Conservation (phyloP, 1,140 invertebrate species). For the Pachyrhynchus sulphureomaculatus region DNA sequence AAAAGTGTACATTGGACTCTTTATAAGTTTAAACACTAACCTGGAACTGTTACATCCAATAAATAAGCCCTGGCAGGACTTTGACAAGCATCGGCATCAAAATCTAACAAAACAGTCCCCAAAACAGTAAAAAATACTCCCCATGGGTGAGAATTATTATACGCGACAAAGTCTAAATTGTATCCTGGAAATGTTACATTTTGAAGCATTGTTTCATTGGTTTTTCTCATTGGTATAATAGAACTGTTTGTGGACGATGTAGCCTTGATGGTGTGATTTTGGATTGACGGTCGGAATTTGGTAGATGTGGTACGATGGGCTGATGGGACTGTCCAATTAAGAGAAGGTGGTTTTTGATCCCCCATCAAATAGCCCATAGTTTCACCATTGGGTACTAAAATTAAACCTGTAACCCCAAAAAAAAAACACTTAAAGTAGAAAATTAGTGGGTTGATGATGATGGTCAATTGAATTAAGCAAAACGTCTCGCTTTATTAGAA, state of each 20-base stretch:
- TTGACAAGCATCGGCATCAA: slow-evolving; percentile 95
- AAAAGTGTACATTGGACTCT: too few species aligned
- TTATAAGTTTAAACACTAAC: too few species aligned
- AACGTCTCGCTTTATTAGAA: too few species aligned
- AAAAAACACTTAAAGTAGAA: background rate
- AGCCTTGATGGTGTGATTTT: too few species aligned
- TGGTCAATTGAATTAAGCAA: too few species aligned
- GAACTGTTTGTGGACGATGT: too few species aligned
- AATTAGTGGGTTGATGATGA: too few species aligned
- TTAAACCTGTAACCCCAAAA: slow-evolving; percentile 67
- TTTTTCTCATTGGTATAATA: too few species aligned
- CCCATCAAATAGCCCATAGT: slow-evolving; percentile 77
- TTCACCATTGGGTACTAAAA: slow-evolving; percentile 91
- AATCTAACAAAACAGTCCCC: slow-evolving; percentile 91
- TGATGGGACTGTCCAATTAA: slow-evolving; percentile 48
- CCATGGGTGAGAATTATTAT: slow-evolving; percentile 69
- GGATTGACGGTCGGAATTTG: too few species aligned
- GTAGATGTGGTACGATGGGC: background rate
- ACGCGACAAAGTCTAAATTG: background rate
- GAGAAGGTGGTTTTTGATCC: slow-evolving; percentile 57
- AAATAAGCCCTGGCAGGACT: slow-evolving; percentile 91
- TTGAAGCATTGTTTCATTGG: background rate
- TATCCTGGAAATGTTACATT: background rate
- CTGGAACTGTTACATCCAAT: slow-evolving; percentile 86
- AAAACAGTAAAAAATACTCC: slow-evolving; percentile 90